Evolutionary conservation across 2,113 vertebrate species (phyloP).

Genomic region (Callopanchax toddi): DNA sequence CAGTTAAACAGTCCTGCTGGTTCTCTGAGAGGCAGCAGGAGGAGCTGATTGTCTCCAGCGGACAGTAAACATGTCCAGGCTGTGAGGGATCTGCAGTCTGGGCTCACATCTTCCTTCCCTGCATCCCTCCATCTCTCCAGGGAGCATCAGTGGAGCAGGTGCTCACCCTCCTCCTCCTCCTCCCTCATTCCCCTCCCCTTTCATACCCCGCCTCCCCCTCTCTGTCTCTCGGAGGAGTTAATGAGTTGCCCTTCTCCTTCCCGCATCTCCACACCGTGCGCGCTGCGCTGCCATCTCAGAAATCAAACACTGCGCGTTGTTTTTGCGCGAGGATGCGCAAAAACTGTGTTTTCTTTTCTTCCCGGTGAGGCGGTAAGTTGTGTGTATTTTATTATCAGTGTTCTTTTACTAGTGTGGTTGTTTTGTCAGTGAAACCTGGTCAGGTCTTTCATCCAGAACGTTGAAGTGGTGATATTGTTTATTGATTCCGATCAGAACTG

Average conservation of each 20-base stretch:
- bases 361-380: conserved; percentile 60
- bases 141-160: conserved; percentile 74
- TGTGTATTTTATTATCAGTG: neutral
- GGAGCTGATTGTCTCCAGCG: conserved; percentile 58
- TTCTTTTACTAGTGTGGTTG: conserved; percentile 24
- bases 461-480: neutral
- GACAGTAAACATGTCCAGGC: conserved; percentile 72
- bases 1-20: conserved; percentile 13
- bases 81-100: conserved; percentile 66
- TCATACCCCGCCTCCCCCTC: conserved; percentile 31
- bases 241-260: conserved; percentile 58
- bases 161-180: conserved; percentile 45
- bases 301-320: conserved; percentile 15
- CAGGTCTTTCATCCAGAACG: neutral
- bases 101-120: conserved; percentile 61
- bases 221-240: conserved; percentile 45
- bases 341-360: conserved; percentile 12
- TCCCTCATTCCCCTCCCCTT: conserved; percentile 11
- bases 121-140: conserved; percentile 66
- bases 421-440: too few relatives aligned
- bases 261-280: conserved; percentile 31
- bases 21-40: conserved; percentile 33
- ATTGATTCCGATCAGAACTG: neutral
- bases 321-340: conserved; percentile 36
- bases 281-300: conserved; percentile 19